phyloP scores from a whole-genome alignment of 2,797 vertebrate genomes.

The Cheirogaleus major region DNA sequence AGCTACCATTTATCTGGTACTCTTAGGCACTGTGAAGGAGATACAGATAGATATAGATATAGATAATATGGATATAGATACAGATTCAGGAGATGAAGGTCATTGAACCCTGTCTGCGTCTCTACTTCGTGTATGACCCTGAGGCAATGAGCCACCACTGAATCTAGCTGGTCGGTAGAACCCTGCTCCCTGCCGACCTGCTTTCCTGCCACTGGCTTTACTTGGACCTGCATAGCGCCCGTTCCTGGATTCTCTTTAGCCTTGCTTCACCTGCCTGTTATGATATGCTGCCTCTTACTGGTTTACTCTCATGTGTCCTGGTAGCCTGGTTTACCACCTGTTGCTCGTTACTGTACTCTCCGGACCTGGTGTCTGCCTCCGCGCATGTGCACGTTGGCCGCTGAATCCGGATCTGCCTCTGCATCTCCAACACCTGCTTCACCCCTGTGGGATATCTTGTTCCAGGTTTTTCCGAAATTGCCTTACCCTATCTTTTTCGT shows the following conservation, averaged over 20 bases:
- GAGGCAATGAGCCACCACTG: background rate
- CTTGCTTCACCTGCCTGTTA: slow-evolving; percentile 63
- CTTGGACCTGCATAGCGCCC: background rate
- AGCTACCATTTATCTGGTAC: background rate
- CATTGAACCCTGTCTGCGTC: background rate
- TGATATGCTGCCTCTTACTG: background rate
- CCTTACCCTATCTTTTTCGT: background rate
- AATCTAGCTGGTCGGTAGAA: background rate
- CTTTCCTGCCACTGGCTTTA: background rate
- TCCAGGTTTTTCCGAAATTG: slow-evolving; percentile 5
- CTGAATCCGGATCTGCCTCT: background rate
- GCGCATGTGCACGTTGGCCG: background rate
- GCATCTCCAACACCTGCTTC: background rate
- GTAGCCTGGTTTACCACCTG: slow-evolving; percentile 70
- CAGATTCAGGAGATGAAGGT: background rate
- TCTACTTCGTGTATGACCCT: background rate
- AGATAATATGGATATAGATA: too few species aligned
- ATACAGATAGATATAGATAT: background rate
- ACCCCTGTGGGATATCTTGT: background rate
- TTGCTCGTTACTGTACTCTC: slow-evolving; percentile 46
- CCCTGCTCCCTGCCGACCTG: background rate
- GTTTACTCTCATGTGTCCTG: slow-evolving; percentile 1
- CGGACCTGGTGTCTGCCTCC: background rate
- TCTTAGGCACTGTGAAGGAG: background rate
- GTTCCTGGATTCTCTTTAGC: background rate